Conservation (phyloP, 2,113 vertebrate species). For the Strix uralensis region DNA sequence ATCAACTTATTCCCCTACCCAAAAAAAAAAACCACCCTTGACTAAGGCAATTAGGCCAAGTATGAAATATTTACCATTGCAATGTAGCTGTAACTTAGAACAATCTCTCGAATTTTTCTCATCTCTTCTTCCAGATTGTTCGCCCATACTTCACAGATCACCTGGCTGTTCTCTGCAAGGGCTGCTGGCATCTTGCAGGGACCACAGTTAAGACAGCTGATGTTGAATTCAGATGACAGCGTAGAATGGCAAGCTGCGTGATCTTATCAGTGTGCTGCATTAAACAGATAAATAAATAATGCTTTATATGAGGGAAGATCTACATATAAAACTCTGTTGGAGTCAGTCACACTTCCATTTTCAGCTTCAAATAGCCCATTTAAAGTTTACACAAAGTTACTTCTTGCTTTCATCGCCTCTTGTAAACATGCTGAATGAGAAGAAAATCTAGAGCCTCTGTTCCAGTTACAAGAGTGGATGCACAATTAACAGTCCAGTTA, state of each 20-base stretch:
- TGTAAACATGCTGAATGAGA: background rate
- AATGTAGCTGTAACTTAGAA: constrained; percentile 96
- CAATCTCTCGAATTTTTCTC: constrained; percentile 95
- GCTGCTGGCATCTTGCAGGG: constrained; percentile 92
- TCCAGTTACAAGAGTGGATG: background rate
- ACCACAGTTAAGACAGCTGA: constrained; percentile 10
- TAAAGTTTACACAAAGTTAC: background rate
- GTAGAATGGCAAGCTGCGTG: background rate
- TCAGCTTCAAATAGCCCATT: background rate
- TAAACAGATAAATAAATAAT: background rate
- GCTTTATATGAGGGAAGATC: background rate
- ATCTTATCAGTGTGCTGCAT: background rate
- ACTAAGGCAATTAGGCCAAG: background rate
- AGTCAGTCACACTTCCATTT: background rate
- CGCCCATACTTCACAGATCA: constrained; percentile 99
- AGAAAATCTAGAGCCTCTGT: background rate
- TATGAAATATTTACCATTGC: constrained; percentile 84
- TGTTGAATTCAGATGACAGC: background rate
- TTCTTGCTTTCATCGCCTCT: background rate
- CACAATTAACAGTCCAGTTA: background rate
- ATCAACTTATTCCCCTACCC: background rate
- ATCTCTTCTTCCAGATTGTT: constrained; percentile 98
- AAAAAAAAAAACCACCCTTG: background rate
- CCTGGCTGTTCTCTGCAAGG: constrained; percentile 95
- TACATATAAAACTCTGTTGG: background rate